These are phyloP conservation scores for Lacerta viridis DNA, from an alignment of 2,797 vertebrate genomes.

Conservation along the genomic window DNA sequence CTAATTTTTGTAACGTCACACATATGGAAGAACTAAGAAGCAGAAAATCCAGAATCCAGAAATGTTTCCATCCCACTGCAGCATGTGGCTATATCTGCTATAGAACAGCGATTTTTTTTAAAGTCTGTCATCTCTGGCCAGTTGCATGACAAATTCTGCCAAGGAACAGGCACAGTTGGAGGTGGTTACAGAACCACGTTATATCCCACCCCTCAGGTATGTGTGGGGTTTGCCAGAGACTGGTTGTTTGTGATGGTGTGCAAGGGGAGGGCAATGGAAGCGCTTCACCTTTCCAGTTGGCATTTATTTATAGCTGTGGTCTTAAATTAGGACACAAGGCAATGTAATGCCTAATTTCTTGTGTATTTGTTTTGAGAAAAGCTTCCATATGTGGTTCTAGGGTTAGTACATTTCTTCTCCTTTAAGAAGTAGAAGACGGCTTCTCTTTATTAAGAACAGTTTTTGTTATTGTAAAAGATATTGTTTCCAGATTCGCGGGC, in stretches of 20 bases:
- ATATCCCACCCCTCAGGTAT: background rate
- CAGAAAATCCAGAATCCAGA: background rate
- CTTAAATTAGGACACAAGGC: background rate
- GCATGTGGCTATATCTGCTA: background rate
- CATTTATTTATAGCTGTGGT: background rate
- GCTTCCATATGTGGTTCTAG: background rate
- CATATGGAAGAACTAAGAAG: background rate
- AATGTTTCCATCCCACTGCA: background rate
- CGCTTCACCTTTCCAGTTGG: background rate
- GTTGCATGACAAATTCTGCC: background rate
- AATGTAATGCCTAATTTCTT: background rate
- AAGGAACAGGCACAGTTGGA: background rate
- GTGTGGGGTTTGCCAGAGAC: background rate
- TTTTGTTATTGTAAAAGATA: constrained; percentile 14
- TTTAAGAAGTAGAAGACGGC: background rate
- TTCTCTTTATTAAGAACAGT: background rate
- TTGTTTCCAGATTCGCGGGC: constrained; percentile 14
- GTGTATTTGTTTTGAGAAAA: background rate
- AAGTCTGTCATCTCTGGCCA: background rate
- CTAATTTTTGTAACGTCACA: constrained; percentile 38
- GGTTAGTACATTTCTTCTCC: background rate
- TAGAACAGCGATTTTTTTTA: background rate
- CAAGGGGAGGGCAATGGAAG: background rate
- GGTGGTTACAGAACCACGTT: background rate
- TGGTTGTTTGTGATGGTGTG: background rate